Percentiles rank a stretch among this genome's conserved stretches.
Evolutionary conservation across 2,797 vertebrate species (phyloP).

Genomic region (Lycodopsis pacificus): DNA sequence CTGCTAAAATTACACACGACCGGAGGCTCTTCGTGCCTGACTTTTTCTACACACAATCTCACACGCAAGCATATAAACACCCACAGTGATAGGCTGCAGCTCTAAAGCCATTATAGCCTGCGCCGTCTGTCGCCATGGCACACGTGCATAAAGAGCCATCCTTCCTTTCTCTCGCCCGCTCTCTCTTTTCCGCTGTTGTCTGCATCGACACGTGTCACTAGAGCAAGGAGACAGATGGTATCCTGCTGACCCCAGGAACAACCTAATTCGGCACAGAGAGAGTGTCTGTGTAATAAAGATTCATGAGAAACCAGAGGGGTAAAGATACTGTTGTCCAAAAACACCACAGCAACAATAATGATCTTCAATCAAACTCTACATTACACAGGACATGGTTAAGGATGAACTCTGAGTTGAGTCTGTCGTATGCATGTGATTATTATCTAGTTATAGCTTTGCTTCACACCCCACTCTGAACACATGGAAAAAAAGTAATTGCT

Average conservation of each 20-base stretch:
- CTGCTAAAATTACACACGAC: conserved; percentile 65
- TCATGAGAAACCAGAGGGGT: conserved; percentile 18
- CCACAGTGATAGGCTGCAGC: conserved; percentile 30
- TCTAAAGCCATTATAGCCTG: conserved; percentile 47
- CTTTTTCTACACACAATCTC: conserved; percentile 41
- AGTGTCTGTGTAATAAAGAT: conserved; percentile 17
- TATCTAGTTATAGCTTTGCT: neutral
- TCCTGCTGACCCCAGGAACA: conserved; percentile 65
- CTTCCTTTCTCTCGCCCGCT: conserved; percentile 44
- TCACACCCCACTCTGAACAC: conserved; percentile 9
- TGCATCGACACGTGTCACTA: conserved; percentile 76
- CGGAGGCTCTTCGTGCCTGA: conserved; percentile 46
- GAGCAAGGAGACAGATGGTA: conserved; percentile 81
- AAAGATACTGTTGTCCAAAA: conserved; percentile 29
- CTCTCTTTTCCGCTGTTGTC: conserved; percentile 55
- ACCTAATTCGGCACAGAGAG: conserved; percentile 57
- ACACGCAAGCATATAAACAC: conserved; percentile 48
- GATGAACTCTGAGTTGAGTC: neutral
- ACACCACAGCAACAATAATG: neutral
- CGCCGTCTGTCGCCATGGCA: conserved; percentile 53
- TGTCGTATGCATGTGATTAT: conserved; percentile 17
- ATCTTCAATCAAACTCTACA: conserved; percentile 9
- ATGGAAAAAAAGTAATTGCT: neutral
- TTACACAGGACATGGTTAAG: neutral
- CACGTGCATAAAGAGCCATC: conserved; percentile 52